A percentile compares a stretch with the other conserved stretches of the same genome.
These are phyloP conservation scores for Drosophila sp. DNA, from an alignment of 1,140 invertebrate species.

Conservation along the genomic window DNA sequence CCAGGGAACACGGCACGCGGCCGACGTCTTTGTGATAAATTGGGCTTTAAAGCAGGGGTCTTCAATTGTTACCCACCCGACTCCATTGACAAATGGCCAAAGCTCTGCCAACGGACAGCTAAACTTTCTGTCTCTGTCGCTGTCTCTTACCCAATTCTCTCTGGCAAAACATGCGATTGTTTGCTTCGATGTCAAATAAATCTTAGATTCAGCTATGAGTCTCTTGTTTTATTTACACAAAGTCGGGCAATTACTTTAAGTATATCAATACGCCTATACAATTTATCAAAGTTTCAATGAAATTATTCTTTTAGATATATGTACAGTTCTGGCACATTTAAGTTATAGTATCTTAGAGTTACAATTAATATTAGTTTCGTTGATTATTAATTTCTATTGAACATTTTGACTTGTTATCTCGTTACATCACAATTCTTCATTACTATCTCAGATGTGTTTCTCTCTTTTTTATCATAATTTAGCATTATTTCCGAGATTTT, in stretches of 20 bases:
- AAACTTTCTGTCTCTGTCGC: constrained; percentile 34
- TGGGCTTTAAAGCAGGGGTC: constrained; percentile 72
- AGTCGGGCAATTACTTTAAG: constrained; percentile 76
- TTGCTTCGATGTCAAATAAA: constrained; percentile 66
- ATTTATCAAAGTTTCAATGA: constrained; percentile 41
- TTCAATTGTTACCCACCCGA: constrained; percentile 23
- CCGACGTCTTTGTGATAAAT: constrained; percentile 70
- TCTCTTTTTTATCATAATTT: too few species aligned
- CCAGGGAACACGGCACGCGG: constrained; percentile 47
- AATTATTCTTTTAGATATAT: not conserved
- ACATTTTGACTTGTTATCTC: too few species aligned
- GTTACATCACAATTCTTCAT: too few species aligned
- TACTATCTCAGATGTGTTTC: too few species aligned
- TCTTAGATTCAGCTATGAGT: constrained; percentile 57
- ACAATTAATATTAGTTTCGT: not conserved
- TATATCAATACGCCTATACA: constrained; percentile 45
- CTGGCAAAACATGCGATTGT: constrained; percentile 63
- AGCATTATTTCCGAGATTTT: too few species aligned
- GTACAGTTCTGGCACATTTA: constrained; percentile 3
- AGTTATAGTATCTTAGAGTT: constrained; percentile 2
- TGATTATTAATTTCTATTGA: too few species aligned
- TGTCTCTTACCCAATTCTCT: not conserved
- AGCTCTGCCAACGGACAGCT: constrained; percentile 62
- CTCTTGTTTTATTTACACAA: constrained; percentile 75
- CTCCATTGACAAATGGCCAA: constrained; percentile 72